A percentile compares a stretch with the other conserved stretches of the same genome.
Evolutionary conservation across 2,113 vertebrate genomes (phyloP).

Genomic region (Ictalurus punctatus): DNA sequence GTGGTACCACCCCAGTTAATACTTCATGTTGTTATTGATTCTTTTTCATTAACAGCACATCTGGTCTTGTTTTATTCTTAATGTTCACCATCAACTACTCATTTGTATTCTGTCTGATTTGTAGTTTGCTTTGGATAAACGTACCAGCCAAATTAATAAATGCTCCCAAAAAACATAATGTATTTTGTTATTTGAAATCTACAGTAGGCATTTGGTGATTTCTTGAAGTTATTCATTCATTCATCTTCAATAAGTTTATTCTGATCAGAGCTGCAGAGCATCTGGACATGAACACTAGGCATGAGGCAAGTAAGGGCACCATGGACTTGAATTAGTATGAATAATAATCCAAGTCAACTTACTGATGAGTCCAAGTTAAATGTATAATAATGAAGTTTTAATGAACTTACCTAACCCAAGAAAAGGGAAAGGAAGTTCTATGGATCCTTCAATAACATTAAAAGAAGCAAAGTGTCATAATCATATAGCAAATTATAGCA

Average conservation of each 20-base stretch:
- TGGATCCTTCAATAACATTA: background rate
- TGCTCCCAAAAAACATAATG: background rate
- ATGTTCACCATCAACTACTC: background rate
- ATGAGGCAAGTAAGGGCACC: background rate
- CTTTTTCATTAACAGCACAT: background rate
- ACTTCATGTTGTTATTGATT: background rate
- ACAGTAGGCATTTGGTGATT: background rate
- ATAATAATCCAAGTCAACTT: background rate
- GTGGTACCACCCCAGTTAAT: background rate
- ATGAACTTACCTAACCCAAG: background rate
- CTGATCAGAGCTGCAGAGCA: background rate
- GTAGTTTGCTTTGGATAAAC: background rate
- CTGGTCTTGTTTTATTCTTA: background rate
- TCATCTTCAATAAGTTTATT: background rate
- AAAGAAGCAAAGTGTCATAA: background rate
- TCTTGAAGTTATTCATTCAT: background rate
- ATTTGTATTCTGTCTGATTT: background rate
- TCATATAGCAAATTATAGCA: background rate
- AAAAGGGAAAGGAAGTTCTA: background rate
- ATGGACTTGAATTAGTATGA: background rate
- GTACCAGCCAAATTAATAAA: background rate
- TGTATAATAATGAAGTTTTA: background rate
- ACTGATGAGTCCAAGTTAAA: background rate
- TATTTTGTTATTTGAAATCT: background rate
- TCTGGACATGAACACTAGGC: background rate